Evolutionary conservation across 2,888 invertebrate genomes (phyloP).

Genomic region (Meteorus colon): DNA sequence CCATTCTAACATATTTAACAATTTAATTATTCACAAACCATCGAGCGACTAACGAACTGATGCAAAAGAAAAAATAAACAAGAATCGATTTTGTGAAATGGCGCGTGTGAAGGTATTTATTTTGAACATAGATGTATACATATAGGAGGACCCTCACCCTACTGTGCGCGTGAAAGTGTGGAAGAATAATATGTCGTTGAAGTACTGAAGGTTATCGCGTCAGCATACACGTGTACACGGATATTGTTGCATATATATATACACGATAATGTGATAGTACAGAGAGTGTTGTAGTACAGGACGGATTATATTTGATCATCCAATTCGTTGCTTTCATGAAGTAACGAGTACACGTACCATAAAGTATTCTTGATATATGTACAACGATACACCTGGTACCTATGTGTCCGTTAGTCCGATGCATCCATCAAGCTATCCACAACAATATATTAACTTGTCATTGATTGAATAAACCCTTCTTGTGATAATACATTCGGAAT

Average conservation of each 20-base stretch:
- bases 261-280: background rate
- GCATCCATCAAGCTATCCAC: background rate
- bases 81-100: slow-evolving; percentile 29
- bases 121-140: too few relatives aligned
- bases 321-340: background rate
- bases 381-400: background rate
- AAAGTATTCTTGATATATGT: background rate
- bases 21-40: slow-evolving; percentile 26
- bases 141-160: background rate
- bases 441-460: background rate
- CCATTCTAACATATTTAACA: background rate
- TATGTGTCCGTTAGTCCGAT: background rate
- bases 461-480: background rate
- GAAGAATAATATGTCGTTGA: slow-evolving; percentile 6
- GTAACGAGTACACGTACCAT: background rate
- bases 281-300: background rate
- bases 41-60: slow-evolving; percentile 26
- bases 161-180: background rate
- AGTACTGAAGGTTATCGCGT: slow-evolving; percentile 6
- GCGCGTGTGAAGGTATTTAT: background rate
- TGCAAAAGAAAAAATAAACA: background rate
- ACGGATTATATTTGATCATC: background rate
- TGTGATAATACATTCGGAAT: background rate
- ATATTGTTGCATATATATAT: background rate
- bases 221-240: background rate